Percentiles rank a stretch among this genome's conserved stretches.
Conservation (phyloP, 1,140 invertebrate genomes). For the Trichogramma pretiosum region DNA sequence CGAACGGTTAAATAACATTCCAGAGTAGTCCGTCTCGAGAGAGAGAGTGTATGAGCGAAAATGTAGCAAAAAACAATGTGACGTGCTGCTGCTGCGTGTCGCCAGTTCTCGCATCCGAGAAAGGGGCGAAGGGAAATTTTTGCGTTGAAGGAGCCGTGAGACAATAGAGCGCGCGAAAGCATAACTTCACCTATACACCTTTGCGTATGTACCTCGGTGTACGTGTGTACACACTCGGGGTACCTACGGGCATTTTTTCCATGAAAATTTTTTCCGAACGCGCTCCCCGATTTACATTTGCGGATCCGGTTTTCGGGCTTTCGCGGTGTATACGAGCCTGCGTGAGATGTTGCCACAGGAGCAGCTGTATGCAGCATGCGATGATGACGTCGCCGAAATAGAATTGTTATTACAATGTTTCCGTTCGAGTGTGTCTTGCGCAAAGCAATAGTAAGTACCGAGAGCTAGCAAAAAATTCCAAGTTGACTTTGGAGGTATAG, state of each 20-base stretch:
- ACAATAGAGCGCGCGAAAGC: conserved; percentile 10
- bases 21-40: no score
- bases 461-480: no score
- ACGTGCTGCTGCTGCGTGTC: not conserved
- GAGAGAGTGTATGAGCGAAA: not conserved
- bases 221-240: no score
- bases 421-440: not conserved
- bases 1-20: no score
- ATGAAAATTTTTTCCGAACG: conserved; percentile 2
- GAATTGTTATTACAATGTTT: no score
- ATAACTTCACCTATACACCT: conserved; percentile 5
- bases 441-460: not conserved
- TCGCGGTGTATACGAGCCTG: no score
- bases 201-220: conserved; percentile 8
- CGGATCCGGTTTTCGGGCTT: not conserved
- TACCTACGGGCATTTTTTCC: conserved; percentile 12
- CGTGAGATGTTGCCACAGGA: no score
- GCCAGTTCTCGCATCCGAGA: not conserved
- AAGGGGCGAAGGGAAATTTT: conserved; percentile 5
- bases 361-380: no score
- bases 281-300: not conserved
- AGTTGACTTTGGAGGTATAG: no score
- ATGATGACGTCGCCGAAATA: no score
- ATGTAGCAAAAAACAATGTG: not conserved
- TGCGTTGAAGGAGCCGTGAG: conserved; percentile 11